Evolutionary conservation across 1,140 invertebrate genomes (phyloP), one percentile per base, ranked within the genome.

Genomic region (Cyrtorhinus lividipennis): DNA sequence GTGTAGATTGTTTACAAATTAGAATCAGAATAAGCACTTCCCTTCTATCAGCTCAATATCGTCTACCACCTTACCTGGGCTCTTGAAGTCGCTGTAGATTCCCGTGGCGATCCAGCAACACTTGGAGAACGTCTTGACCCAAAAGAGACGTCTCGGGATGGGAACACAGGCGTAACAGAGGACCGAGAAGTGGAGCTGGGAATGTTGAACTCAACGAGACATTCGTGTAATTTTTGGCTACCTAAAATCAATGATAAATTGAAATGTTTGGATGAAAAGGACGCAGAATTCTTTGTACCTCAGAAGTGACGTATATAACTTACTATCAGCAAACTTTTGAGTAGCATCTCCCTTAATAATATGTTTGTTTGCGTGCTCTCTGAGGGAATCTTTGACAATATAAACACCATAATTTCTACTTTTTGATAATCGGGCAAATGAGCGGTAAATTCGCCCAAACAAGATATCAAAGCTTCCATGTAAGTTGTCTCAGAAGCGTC

Each of bases 361-460:
- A 84, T 82, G 69, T 89, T 86, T 22, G 71, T 70, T 59, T 72
- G 67, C 66, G 73, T 72, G 38, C 74, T 71, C n/a, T 44, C 38
- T 10, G 72, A 70, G 1, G 74, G 73, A 15, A 70, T 67, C 77
- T 97, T 98, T 69, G 88, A 91, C 80, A 98, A 90, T 65, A 98
- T 97, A 74, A 99, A 44, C 24, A 57, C 56, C 95, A 99, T 98
- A 38, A 98, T 98, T 77, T 99, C 95, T 66, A 98, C 96, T 76
- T 98, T 99, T 76, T 99, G 96, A 75, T 95, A 99, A 77, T 98
- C 95, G 1, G 96, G 96, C 68, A 99, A 78, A 77, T 97, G 93
- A 76, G 96, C 95, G 1, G 94, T 92, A 77, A 98, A 99, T 76
- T 98, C 94, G 70, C 95, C 95, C 24, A 99, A 78, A 0, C 93